Base-by-base conservation (phyloP, 2,888 invertebrate species). In the Tenthredo scrophulariae region DNA sequence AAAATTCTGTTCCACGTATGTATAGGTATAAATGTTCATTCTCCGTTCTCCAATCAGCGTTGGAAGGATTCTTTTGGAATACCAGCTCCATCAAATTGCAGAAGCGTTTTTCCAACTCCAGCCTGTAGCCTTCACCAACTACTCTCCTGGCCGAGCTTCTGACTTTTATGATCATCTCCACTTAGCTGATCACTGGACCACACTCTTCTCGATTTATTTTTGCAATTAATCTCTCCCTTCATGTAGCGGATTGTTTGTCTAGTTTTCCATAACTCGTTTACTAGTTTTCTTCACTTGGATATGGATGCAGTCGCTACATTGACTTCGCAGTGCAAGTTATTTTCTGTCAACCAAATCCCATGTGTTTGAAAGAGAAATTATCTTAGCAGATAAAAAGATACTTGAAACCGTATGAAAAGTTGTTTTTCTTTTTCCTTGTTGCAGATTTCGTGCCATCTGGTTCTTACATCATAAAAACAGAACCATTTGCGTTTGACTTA, bases 391-490 rank as follows among this genome's bases (percentile, higher is more conserved):
- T 6, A 43, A 50, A 77, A 18, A 54, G 29, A 77, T 29, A 46
- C 10, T 46, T 13, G 18, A 77, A 77, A 22, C 26, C 67, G 18
- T 13, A 15, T 67, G 33, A 15, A 67, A 33, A 13, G 13, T 5
- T 13, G 26, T 33, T 33, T 15, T 33, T 18, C 18, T 29, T 67
- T 15, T 13, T 33, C 33, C 40, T 22, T 80, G 22, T 88, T 89
- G 7, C 88, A 93, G 93, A 92, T 18, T 50, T 90, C 10, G 40
- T 91, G 4, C 93, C 93, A 10, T 46, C 86, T 7, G 92, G 92
- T 58, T 92, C 93, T 2, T 93, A 90, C 88, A 87, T 91, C 26
- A 88, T 93, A 3, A 91, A 90, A 58, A 87, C 91, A 1, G 90
- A 90, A 43, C 86, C 90, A 26, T 89, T 91, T 84, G 70, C 67